Conservation (phyloP, 2,888 invertebrate species). For the Drosophila longiperda region DNA sequence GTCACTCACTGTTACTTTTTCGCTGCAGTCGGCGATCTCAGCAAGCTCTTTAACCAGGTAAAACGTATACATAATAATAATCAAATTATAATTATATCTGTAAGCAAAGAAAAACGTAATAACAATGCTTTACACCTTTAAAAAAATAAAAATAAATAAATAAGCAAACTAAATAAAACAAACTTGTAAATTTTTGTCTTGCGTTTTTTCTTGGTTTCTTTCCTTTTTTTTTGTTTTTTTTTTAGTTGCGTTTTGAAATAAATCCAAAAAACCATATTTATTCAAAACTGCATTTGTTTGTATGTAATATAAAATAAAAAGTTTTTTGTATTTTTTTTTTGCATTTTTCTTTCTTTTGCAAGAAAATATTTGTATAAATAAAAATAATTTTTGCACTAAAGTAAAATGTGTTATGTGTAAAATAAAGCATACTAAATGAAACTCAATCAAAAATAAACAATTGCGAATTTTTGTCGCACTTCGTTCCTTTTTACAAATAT, state of each 20-base stretch:
- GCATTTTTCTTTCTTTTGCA: constrained; percentile 47
- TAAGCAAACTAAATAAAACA: constrained; percentile 58
- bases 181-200: constrained; percentile 55
- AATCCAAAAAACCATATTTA: constrained; percentile 84
- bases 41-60: constrained; percentile 4
- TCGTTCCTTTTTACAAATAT: constrained; percentile 28
- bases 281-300: constrained; percentile 80
- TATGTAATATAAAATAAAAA: constrained; percentile 60
- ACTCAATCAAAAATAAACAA: constrained; percentile 55
- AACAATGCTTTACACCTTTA: background rate
- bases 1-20: background rate
- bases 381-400: constrained; percentile 49
- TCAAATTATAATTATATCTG: constrained; percentile 1
- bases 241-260: constrained; percentile 82
- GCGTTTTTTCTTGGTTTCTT: constrained; percentile 58
- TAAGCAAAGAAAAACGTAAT: background rate
- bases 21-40: constrained; percentile 19
- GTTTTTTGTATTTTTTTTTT: constrained; percentile 43
- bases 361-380: constrained; percentile 56
- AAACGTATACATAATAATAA: background rate
- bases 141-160: constrained; percentile 4
- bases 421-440: constrained; percentile 53
- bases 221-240: constrained; percentile 48
- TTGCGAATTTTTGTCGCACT: constrained; percentile 33
- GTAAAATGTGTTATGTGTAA: constrained; percentile 45